Evolutionary conservation across 1,140 invertebrate species (phyloP), one percentile per base, ranked within the genome.

Genomic region (Drosophila bocki): DNA sequence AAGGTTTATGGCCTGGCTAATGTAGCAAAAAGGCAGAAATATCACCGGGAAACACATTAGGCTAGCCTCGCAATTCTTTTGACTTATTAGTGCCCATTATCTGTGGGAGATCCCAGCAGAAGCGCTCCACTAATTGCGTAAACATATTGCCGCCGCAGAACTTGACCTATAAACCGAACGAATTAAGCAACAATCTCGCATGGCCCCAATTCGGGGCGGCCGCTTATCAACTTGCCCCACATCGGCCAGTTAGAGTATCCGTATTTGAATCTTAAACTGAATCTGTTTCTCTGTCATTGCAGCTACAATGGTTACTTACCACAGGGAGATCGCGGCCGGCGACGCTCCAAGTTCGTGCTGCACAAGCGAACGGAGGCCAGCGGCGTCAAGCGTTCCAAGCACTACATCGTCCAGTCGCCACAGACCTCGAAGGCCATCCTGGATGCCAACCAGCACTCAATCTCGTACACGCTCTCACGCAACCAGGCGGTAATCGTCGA

Each of bases 401-500:
- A 99, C 94, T 99, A 99, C 93, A 96, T 98, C 69, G 98, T 99
- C 65, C 97, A 98, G 95, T 96, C 98, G 87, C 95, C 98, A 86
- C 96, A 97, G 92, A 96, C 95, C 93, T 96, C 96, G 80, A 96
- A 98, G 95, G 98, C 98, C 57, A 98, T 99, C 80, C 95, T 98
- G 88, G 97, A 99, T 93, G 95, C 96, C 69, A 96, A 94, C 92
- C 96, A 97, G 93, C 98, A 99, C 94, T 99, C 98, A 44, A 99
- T 99, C 92, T 99, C 98, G 2, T 99, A 99, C 93, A 99, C 98
- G 54, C 95, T 99, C 78, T 98, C 97, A 60, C 95, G 98, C 93
- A 99, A 97, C 92, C 98, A 99, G 94, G 98, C 98, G 58, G 97
- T 99, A 79, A 99, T 99, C 88, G 98, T 99, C 17, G 98, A 99